Base-by-base conservation (phyloP, 2,888 invertebrate genomes). In the Tortrix viridana region DNA sequence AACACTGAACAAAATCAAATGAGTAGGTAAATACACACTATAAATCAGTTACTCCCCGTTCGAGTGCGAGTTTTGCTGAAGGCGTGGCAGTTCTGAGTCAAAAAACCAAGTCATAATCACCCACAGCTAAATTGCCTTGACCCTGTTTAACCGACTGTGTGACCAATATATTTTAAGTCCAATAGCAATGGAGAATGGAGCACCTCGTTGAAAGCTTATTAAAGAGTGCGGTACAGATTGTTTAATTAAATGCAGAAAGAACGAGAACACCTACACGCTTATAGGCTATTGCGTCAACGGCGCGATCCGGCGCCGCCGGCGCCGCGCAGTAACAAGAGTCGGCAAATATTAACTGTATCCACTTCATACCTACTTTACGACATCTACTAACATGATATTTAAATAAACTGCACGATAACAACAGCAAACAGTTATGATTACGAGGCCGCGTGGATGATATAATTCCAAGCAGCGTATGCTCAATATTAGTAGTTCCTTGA, bases 41-140 rank as follows among this genome's bases (percentile, higher is more conserved):
- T 18, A 49, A 49, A 49, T 12, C 12, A 5, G 22, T 16, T 26
- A 18, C 16, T 9, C 12, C 12, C 9, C n/a, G 18, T 3, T 16
- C 9, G 9, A 26, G 48, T 49, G 49, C 16, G 32, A 32, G 9
- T 49, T 5, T 49, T 23, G 19, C 20, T 14, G 50, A 19, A 50
- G 50, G 50, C 20, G 37, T 37, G 37, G 37, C 37, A 12, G 23
- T 50, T 50, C 37, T 37, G 37, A 19, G 37, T 50, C 37, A 37
- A 18, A 50, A 32, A 37, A 37, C 50, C 37, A 50, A 50, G 50
- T 20, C 50, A 50, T 37, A 50, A 50, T 50, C 37, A 50, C 49
- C 44, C 49, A 61, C 26, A 41, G 26, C 48, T 48, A 44, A 50
- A 56, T 49, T 49, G 5, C 64, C 58, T 59, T 59, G 59, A 59